phyloP scores from a whole-genome alignment of 2,888 invertebrate genomes.

The Hanleya hanleyi region DNA sequence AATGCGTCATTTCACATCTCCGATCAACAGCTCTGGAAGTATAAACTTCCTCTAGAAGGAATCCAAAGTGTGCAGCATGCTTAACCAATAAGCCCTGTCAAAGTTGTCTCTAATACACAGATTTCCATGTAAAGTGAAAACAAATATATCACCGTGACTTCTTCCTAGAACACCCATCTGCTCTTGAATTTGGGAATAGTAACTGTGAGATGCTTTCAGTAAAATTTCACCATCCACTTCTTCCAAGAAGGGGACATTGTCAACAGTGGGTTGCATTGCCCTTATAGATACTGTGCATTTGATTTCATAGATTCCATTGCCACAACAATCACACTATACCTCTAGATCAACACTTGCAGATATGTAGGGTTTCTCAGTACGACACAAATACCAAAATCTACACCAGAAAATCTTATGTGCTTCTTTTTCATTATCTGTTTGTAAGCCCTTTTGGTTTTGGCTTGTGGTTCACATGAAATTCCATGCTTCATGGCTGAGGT shows the following conservation, averaged over 20 bases:
- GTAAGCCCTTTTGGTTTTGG: neutral
- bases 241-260: neutral
- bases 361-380: neutral
- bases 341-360: neutral
- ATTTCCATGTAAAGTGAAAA: neutral
- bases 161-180: neutral
- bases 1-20: too few species aligned
- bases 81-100: neutral
- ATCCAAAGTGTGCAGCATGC: neutral
- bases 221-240: neutral
- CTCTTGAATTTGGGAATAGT: constrained; percentile 2
- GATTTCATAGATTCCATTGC: neutral
- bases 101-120: neutral
- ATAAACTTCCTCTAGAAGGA: neutral
- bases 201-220: neutral
- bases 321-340: neutral
- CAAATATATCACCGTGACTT: neutral
- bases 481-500: neutral
- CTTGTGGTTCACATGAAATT: constrained; percentile 2
- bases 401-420: neutral
- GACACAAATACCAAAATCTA: neutral
- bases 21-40: neutral
- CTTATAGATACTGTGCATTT: neutral
- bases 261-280: neutral
- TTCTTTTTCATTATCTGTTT: neutral